Evolutionary conservation across 2,113 vertebrate species (phyloP), one percentile per base, ranked within the genome.

Genomic region (Ophthalmolycus amberensis): DNA sequence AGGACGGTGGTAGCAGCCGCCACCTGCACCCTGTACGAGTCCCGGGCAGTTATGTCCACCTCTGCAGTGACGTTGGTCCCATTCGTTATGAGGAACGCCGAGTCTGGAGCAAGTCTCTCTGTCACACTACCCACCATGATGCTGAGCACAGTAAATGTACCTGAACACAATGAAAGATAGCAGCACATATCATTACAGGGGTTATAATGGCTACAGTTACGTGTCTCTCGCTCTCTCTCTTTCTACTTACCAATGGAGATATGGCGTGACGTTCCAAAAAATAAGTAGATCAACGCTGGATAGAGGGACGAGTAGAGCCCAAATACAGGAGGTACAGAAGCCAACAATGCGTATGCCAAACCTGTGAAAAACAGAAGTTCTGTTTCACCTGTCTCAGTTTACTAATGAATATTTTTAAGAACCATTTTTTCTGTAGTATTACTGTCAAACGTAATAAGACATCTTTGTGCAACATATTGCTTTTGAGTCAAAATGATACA

Each of bases 251-350:
- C 98, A 79, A 99, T 95, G 0, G 98, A 99, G 91, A 97, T 97
- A 87, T 99, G 98, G 32, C 97, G 96, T 12, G 98, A 99, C 0
- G 98, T 99, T 32, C 98, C 98, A 0, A 99, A 99, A 83, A 99
- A 95, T 85, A 97, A 97, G 91, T 99, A 99, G 88, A 98, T 74
- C 32, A 99, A 90, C 50, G 97, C 92, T 0, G 98, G 98, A 88
- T 97, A 99, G 84, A 99, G 97, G 42, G 98, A 96, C 1, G 97
- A 95, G 83, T 99, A 99, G 77, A 99, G 97, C 25, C 98, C 98
- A 0, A 95, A 97, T 58, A 99, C 97, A 0, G 97, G 96, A 0
- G 98, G 98, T 67, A 99, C 87, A 15, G 97, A 99, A 0, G 98
- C 98, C 90, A 99, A 88, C 79, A 99, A 93, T 0, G 98, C 97